phyloP scores from a whole-genome alignment of 2,797 vertebrate genomes.

The Phrynocephalus vlangalii region DNA sequence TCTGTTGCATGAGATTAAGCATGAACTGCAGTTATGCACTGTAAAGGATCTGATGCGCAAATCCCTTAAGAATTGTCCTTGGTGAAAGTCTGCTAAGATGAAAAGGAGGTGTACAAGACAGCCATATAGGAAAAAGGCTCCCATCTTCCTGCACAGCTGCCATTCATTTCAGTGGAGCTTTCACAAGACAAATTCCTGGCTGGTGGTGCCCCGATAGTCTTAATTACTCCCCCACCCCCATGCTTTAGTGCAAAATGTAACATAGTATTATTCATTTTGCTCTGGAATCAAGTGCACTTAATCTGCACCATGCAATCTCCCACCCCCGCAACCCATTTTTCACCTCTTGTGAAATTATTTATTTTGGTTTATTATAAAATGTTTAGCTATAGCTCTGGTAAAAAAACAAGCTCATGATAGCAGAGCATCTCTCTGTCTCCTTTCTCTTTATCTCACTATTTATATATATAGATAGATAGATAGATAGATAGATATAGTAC shows the following conservation, averaged over 20 bases:
- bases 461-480: conserved; percentile 7
- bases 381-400: conserved; percentile 77
- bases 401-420: conserved; percentile 77
- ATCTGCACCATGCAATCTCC: conserved; percentile 48
- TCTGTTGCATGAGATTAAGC: conserved; percentile 74
- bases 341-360: conserved; percentile 41
- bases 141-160: not conserved
- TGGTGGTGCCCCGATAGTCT: conserved; percentile 39
- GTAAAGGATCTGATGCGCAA: conserved; percentile 61
- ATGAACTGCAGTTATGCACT: conserved; percentile 69
- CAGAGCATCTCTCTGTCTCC: conserved; percentile 71
- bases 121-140: not conserved
- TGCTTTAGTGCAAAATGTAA: conserved; percentile 60
- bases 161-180: conserved; percentile 12
- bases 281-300: conserved; percentile 54
- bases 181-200: conserved; percentile 2
- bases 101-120: not conserved
- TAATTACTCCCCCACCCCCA: conserved; percentile 54
- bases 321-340: conserved; percentile 28
- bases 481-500: conserved; percentile 4
- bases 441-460: not conserved
- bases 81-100: conserved; percentile 3
- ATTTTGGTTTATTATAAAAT: conserved; percentile 74
- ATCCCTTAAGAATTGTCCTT: conserved; percentile 27
- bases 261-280: conserved; percentile 34